Conservation (phyloP, 2,888 invertebrate genomes). For the Drosophila demipolita region DNA sequence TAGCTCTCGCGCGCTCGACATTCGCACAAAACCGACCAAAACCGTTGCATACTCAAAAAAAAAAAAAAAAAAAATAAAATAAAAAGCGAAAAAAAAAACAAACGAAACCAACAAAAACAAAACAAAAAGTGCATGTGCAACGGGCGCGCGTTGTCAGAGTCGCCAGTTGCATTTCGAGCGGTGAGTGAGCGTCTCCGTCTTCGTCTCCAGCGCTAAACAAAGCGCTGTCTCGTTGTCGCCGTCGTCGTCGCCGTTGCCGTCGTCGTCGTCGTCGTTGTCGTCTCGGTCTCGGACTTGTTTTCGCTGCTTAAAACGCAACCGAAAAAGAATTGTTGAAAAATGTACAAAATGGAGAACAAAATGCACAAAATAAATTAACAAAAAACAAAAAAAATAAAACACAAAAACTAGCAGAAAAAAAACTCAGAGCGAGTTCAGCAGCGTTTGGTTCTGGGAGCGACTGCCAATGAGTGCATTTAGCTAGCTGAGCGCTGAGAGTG, state of each 20-base stretch:
- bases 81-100: constrained; percentile 37
- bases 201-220: constrained; percentile 65
- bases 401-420: constrained; percentile 15
- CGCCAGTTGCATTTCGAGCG: constrained; percentile 80
- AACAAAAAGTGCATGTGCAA: constrained; percentile 82
- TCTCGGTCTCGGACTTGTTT: constrained; percentile 65
- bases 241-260: constrained; percentile 7
- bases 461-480: constrained; percentile 47
- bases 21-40: constrained; percentile 64
- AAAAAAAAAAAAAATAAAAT: constrained; percentile 40
- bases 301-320: constrained; percentile 51
- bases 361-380: constrained; percentile 47
- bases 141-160: constrained; percentile 73
- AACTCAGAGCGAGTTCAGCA: constrained; percentile 49
- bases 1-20: constrained; percentile 68
- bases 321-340: constrained; percentile 64
- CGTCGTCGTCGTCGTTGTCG: constrained; percentile 16
- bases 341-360: constrained; percentile 75
- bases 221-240: constrained; percentile 42
- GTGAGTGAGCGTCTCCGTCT: constrained; percentile 79
- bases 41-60: constrained; percentile 42
- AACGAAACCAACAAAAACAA: constrained; percentile 30
- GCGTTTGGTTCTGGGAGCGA: constrained; percentile 47
- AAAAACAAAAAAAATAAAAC: constrained; percentile 24
- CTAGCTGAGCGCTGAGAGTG: constrained; percentile 43